Percentiles rank a stretch among this genome's conserved stretches.
phyloP scores from a whole-genome alignment of 2,797 vertebrate species.

The Caiman crocodilus region DNA sequence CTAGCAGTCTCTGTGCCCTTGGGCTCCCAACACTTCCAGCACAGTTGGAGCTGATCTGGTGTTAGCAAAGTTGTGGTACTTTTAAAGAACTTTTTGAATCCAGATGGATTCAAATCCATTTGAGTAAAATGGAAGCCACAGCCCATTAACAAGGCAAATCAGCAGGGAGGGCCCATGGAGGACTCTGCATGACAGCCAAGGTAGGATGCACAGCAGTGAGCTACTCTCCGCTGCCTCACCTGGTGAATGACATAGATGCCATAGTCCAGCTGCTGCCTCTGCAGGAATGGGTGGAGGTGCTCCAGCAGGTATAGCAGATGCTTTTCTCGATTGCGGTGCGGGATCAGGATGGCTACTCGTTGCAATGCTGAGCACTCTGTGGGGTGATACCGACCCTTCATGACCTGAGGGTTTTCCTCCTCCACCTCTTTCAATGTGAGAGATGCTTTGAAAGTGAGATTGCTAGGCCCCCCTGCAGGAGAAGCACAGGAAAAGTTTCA shows the following conservation, averaged over 20 bases:
- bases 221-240: conserved; percentile 78
- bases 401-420: conserved; percentile 84
- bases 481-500: conserved; percentile 20
- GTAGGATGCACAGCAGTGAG: neutral
- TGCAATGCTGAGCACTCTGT: conserved; percentile 86
- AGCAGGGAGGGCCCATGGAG: neutral
- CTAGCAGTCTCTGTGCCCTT: neutral
- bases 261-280: conserved; percentile 95
- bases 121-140: neutral
- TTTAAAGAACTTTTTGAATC: neutral
- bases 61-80: neutral
- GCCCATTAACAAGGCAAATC: neutral
- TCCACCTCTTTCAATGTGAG: conserved; percentile 88
- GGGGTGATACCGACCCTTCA: conserved; percentile 85
- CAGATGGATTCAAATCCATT: neutral
- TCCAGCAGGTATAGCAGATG: conserved; percentile 94
- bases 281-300: conserved; percentile 95
- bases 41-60: neutral
- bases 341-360: conserved; percentile 93
- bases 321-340: conserved; percentile 90
- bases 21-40: neutral
- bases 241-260: conserved; percentile 95
- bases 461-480: conserved; percentile 84
- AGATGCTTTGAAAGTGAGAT: conserved; percentile 86
- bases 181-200: neutral